A percentile compares a stretch with the other conserved stretches of the same genome.
These are phyloP conservation scores for Plestiodon gilberti DNA, from an alignment of 2,113 vertebrate genomes.

Conservation along the genomic window DNA sequence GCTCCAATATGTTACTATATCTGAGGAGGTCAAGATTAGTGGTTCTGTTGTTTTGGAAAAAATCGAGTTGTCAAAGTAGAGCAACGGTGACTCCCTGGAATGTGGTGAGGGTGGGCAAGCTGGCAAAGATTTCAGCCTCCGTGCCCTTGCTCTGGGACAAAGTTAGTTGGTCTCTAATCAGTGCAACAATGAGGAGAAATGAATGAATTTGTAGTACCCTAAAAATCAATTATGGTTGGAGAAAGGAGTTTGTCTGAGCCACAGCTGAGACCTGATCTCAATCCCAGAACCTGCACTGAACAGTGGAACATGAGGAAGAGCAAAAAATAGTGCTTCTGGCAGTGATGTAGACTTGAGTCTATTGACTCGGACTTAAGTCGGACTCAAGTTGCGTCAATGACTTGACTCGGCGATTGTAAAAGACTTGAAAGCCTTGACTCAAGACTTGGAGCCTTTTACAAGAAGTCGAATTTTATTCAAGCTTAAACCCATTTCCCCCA, in stretches of 20 bases:
- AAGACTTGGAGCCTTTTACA: no score
- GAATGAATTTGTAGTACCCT: neutral
- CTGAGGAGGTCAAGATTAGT: neutral
- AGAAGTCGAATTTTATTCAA: no score
- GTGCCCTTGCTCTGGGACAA: neutral
- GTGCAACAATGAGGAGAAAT: neutral
- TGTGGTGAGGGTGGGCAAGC: neutral
- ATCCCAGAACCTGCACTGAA: neutral
- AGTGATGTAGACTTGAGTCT: no score
- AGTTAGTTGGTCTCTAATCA: neutral
- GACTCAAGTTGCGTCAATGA: no score
- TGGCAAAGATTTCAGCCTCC: neutral
- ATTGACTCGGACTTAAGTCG: no score
- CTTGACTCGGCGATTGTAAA: no score
- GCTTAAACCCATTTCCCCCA: no score
- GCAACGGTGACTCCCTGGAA: neutral
- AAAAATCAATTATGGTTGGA: neutral
- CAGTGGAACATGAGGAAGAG: neutral
- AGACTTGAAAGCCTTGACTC: no score
- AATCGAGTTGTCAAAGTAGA: neutral
- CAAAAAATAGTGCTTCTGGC: no score
- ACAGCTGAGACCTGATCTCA: neutral
- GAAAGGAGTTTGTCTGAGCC: neutral
- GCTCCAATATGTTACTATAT: neutral
- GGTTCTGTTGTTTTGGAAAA: no score